Conservation (phyloP, 2,797 vertebrate genomes). For the Platalea minor region DNA sequence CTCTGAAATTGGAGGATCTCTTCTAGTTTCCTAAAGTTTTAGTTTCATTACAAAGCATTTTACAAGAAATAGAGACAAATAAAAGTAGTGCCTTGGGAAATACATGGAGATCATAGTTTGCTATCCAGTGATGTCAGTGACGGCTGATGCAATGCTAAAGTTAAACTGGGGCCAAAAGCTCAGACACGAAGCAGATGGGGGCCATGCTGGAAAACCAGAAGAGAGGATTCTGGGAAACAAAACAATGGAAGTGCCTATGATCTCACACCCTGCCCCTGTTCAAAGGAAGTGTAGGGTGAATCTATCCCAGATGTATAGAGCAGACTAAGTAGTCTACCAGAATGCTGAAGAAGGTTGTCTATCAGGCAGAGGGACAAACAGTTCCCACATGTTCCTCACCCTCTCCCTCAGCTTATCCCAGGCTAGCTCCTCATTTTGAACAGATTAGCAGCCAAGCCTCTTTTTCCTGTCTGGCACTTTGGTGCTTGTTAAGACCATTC, state of each 20-base stretch:
- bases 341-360: neutral
- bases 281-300: neutral
- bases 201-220: neutral
- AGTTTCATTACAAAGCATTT: neutral
- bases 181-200: neutral
- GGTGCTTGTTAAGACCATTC: neutral
- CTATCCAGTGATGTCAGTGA: neutral
- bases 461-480: slow-evolving; percentile 47
- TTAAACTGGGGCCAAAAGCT: neutral
- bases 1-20: neutral
- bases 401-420: neutral
- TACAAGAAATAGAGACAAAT: neutral
- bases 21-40: neutral
- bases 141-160: neutral
- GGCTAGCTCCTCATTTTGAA: slow-evolving; percentile 9
- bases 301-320: neutral
- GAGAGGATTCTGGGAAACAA: neutral
- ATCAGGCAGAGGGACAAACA: neutral
- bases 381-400: slow-evolving; percentile 13
- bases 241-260: neutral
- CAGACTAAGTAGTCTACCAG: slow-evolving; percentile 12
- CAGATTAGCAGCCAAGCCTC: slow-evolving; percentile 27
- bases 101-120: neutral
- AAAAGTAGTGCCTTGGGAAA: neutral
- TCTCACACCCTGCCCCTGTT: neutral